Conservation (phyloP, 2,797 vertebrate genomes). For the Vireo griseus region DNA sequence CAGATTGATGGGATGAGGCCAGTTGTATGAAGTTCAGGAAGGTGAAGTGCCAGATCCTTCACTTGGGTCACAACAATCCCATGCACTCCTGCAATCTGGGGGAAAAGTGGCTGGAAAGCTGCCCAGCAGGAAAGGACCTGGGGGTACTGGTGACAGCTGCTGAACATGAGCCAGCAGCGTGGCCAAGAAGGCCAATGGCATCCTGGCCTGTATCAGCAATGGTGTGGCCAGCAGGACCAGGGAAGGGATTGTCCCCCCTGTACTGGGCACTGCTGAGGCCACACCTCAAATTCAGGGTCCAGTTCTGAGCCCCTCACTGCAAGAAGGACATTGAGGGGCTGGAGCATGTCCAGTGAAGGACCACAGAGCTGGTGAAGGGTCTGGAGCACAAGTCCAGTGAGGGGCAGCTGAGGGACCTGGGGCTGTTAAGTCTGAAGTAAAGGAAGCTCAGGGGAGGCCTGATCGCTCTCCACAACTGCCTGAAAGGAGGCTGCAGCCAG, state of each 20-base stretch:
- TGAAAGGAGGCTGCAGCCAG: not conserved
- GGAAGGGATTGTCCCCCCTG: not conserved
- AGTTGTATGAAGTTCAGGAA: not conserved
- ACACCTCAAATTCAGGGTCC: accelerated
- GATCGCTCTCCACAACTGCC: not conserved
- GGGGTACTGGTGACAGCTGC: not conserved
- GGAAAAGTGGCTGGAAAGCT: not conserved
- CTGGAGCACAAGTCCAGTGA: not conserved
- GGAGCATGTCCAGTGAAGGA: not conserved
- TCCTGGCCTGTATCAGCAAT: not conserved
- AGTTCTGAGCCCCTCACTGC: not conserved
- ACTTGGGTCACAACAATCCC: not conserved
- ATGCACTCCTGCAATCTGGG: not conserved
- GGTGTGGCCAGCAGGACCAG: not conserved
- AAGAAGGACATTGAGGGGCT: not conserved
- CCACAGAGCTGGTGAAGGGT: not conserved
- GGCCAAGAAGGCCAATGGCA: not conserved
- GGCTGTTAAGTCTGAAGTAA: not conserved
- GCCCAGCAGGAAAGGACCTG: not conserved
- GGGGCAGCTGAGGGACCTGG: not conserved
- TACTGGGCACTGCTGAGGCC: not conserved
- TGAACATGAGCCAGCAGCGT: not conserved
- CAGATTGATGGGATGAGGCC: not conserved
- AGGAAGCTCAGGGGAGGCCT: not conserved
- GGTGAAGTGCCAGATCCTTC: not conserved